These are phyloP conservation scores for Isichthys henryi DNA, from an alignment of 2,113 vertebrate species.

Conservation along the genomic window DNA sequence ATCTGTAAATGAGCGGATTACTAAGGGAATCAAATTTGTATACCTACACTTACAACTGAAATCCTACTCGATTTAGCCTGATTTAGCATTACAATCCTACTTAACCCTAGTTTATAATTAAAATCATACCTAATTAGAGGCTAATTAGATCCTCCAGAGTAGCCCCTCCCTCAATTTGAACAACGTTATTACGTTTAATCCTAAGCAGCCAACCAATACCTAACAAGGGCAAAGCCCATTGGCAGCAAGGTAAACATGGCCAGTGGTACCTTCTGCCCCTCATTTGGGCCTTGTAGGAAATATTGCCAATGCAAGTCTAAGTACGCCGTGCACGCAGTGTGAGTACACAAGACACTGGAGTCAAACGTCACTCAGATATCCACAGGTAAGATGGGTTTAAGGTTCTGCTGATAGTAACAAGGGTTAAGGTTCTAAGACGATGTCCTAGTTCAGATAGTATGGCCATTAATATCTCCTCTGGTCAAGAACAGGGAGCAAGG, in stretches of 20 bases:
- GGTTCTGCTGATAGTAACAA: neutral
- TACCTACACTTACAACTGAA: neutral
- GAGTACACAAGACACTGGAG: neutral
- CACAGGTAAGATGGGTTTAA: neutral
- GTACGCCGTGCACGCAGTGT: neutral
- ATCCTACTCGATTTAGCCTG: neutral
- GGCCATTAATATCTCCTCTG: neutral
- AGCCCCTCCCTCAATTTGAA: neutral
- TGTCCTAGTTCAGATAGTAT: neutral
- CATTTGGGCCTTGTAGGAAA: neutral
- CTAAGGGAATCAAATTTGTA: neutral
- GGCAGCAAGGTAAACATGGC: neutral
- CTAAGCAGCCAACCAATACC: neutral
- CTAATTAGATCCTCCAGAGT: neutral
- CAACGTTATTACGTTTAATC: neutral
- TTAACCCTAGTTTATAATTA: neutral
- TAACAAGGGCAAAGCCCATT: neutral
- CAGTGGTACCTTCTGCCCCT: neutral
- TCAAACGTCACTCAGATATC: neutral
- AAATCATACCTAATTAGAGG: neutral
- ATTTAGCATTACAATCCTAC: neutral
- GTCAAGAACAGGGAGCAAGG: neutral
- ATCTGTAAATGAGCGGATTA: conserved; percentile 1
- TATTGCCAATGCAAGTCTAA: neutral
- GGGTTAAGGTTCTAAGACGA: neutral